Base-by-base conservation (phyloP, 2,113 vertebrate species). In the Pagrus major region DNA sequence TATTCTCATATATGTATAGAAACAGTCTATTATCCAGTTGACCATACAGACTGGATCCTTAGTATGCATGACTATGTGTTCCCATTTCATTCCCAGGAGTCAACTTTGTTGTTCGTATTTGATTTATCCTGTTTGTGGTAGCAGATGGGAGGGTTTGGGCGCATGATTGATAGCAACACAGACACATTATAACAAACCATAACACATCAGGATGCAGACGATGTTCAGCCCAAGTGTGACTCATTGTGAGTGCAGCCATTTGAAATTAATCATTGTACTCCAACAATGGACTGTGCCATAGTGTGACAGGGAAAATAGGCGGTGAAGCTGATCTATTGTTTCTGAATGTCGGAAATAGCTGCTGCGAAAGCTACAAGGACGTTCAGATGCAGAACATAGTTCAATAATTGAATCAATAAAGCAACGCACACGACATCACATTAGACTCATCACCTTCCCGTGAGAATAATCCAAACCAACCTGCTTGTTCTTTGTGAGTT, bases 211-310 rank as follows among this genome's bases (percentile, higher is more conserved):
- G 56, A 64, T 65, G 31, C 14, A 69, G 9, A 64, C 18, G 39
- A 56, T 21, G 41, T 60, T 63, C 27, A 33, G 41, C 25, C 60
- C 21, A 73, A 29, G n/a, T 35, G 15, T 81, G 75, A 79, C 51
- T 72, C 66, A 79, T 0, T 41, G 31, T 25, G 25, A 58, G 20
- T 27, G 58, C 54, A 51, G 69, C n/a, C 25, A 8, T 58, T 49
- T 25, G 1, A 2, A n/a, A 39, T 47, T 5, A 33, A 64, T 41
- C 16, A 20, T 6, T 23, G 5, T 29, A 3, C 39, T 65, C 42
- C 6, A 74, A 11, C 35, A 75, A 65, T 21, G 33, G 27, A 3
- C 9, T 46, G 21, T 33, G 51, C 29, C 8, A 18, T 31, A 35
- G 64, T 23, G 12, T 21, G 5, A 16, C 7, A 21, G 29, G n/a